Conservation (phyloP, 2,113 vertebrate genomes). For the Eretmodus cyanostictus region DNA sequence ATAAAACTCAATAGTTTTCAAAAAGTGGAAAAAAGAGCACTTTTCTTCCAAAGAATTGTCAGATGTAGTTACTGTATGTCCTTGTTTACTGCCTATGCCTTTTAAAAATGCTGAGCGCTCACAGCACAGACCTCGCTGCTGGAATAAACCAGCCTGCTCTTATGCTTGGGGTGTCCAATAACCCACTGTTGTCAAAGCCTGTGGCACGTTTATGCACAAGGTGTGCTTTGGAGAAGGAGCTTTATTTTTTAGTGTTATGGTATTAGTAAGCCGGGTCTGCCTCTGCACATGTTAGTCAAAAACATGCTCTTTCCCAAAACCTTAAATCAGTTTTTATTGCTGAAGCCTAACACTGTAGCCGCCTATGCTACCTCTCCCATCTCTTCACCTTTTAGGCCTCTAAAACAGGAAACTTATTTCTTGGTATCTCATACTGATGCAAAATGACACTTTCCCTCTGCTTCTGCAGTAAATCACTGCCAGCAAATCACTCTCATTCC, state of each 20-base stretch:
- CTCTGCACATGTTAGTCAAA: neutral
- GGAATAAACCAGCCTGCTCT: neutral
- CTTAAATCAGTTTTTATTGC: neutral
- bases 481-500: neutral
- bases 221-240: neutral
- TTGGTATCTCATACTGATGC: neutral
- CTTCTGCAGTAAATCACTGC: neutral
- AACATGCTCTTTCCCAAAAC: neutral
- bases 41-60: neutral
- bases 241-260: neutral
- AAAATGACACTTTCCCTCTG: neutral
- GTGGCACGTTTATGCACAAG: neutral
- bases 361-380: neutral
- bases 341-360: neutral
- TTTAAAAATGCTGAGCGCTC: neutral
- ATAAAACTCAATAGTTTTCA: conserved; percentile 18
- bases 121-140: neutral
- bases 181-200: neutral
- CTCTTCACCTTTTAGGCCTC: neutral
- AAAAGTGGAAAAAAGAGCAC: neutral
- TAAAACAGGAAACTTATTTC: neutral
- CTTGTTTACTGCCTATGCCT: neutral
- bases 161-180: neutral
- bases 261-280: neutral
- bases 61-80: neutral